Evolutionary conservation across 2,113 vertebrate genomes (phyloP).

Genomic region (Dipodomys stephensi): DNA sequence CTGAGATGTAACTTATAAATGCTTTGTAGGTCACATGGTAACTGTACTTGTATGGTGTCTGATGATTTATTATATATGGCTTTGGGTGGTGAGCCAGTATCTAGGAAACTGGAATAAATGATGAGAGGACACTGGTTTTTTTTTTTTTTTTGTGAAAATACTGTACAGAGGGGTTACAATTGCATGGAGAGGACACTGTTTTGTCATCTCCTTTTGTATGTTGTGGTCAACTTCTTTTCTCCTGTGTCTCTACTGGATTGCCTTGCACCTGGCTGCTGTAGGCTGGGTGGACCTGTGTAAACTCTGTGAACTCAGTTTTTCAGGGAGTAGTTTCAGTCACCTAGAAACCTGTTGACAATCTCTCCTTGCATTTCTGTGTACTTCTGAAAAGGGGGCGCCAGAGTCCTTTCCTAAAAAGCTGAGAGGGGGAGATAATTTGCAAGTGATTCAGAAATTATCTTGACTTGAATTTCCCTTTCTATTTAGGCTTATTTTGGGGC

Average conservation of each 20-base stretch:
- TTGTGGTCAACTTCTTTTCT: background rate
- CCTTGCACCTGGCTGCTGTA: background rate
- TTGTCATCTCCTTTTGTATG: background rate
- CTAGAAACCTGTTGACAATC: constrained; percentile 44
- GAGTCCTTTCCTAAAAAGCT: constrained; percentile 60
- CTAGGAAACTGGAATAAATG: constrained; percentile 35
- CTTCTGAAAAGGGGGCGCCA: constrained; percentile 68
- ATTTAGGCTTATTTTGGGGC: constrained; percentile 59
- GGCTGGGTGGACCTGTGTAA: background rate
- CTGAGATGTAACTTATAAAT: background rate
- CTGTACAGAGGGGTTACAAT: too few relatives aligned
- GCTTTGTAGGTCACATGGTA: background rate
- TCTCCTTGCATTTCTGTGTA: background rate
- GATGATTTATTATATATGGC: background rate
- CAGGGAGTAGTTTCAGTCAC: background rate
- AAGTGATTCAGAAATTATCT: constrained; percentile 63
- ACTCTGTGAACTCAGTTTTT: background rate
- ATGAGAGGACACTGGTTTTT: background rate
- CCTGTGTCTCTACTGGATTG: background rate
- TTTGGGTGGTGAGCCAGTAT: constrained; percentile 31
- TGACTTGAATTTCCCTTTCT: constrained; percentile 63
- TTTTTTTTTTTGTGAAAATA: too few relatives aligned
- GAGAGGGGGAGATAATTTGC: constrained; percentile 34
- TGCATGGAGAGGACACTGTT: background rate
- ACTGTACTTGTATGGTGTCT: background rate